These are phyloP conservation scores for Oopsacas minuta DNA, from an alignment of 37 sponge, comb jelly and placozoan species.

Conservation along the genomic window DNA sequence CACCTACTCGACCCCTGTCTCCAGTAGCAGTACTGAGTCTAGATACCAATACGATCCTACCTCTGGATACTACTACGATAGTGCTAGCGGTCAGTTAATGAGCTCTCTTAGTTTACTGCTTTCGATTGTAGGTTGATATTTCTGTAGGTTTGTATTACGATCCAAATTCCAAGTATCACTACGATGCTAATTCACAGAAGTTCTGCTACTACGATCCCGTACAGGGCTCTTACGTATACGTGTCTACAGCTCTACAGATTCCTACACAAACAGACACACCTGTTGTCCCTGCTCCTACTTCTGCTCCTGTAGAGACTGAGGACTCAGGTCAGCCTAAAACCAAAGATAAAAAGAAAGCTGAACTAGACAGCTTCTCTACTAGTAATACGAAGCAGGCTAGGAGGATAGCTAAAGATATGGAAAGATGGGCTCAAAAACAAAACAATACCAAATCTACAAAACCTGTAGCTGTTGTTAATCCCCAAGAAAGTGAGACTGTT, in stretches of 20 bases:
- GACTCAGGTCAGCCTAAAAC: neutral
- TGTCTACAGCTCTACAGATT: conserved; percentile 33
- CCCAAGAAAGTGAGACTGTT: neutral
- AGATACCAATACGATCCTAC: conserved; percentile 52
- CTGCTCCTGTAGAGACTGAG: neutral
- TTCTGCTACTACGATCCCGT: conserved; percentile 77
- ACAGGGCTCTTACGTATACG: conserved; percentile 55
- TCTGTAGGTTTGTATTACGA: conserved; percentile 72
- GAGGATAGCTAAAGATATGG: conserved; percentile 95
- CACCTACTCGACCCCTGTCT: neutral
- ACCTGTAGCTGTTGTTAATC: conserved; percentile 24
- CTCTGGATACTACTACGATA: conserved; percentile 79
- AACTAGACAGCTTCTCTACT: neutral
- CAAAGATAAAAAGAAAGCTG: conserved; percentile 31
- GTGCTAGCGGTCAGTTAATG: conserved; percentile 37
- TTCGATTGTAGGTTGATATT: neutral
- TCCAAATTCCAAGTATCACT: conserved; percentile 73
- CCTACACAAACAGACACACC: neutral
- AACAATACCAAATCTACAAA: conserved; percentile 48
- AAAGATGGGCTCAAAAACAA: conserved; percentile 88
- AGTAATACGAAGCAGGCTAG: conserved; percentile 45
- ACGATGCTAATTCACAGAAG: conserved; percentile 75
- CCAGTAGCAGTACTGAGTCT: conserved; percentile 24
- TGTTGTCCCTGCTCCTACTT: neutral
- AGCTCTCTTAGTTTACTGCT: neutral